Conservation (phyloP, 2,113 vertebrate genomes). For the Tyto alba region DNA sequence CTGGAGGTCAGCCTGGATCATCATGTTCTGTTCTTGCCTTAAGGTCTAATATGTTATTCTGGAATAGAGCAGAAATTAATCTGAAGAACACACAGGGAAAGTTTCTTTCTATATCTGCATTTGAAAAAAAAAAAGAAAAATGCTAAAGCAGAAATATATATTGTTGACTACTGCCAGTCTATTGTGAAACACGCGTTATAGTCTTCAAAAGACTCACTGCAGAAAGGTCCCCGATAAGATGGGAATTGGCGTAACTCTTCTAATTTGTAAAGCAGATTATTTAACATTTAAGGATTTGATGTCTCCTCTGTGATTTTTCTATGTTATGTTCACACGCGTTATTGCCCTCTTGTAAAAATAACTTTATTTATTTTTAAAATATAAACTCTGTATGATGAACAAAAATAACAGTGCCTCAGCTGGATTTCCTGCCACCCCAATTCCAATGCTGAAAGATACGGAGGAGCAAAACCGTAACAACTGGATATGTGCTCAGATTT, state of each 20-base stretch:
- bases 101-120: background rate
- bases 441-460: background rate
- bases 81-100: background rate
- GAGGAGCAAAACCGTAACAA: conserved; percentile 16
- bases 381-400: background rate
- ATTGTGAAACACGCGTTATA: background rate
- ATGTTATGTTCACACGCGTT: conserved; percentile 44
- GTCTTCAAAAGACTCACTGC: background rate
- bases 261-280: conserved; percentile 30
- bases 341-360: conserved; percentile 56
- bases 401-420: conserved; percentile 24
- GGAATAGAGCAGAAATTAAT: background rate
- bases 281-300: conserved; percentile 39
- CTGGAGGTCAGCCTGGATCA: background rate
- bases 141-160: background rate
- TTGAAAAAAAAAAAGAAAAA: background rate
- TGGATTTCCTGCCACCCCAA: conserved; percentile 5
- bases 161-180: background rate
- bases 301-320: conserved; percentile 44
- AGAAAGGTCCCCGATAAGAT: background rate
- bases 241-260: background rate
- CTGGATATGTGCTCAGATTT: conserved; percentile 1
- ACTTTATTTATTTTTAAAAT: conserved; percentile 57
- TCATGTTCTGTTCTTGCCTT: background rate
- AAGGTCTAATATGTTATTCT: background rate